Evolutionary conservation across 2,113 vertebrate genomes (phyloP).

Genomic region (Mastomys coucha): DNA sequence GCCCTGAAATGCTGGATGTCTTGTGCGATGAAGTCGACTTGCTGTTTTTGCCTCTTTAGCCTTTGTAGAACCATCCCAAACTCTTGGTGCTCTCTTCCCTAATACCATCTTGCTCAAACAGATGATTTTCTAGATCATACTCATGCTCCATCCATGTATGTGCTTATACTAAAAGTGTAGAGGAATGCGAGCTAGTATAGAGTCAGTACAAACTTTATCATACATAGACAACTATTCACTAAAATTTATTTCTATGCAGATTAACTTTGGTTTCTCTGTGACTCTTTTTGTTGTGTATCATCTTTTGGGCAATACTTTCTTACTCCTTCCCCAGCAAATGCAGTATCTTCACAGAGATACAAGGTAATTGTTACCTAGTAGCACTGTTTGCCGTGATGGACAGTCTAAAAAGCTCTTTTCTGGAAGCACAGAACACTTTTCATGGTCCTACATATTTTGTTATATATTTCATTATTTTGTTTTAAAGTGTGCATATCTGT

Average conservation of each 20-base stretch:
- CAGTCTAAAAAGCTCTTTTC: background rate
- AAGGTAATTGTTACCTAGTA: background rate
- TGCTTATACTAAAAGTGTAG: background rate
- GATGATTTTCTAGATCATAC: background rate
- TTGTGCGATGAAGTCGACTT: background rate
- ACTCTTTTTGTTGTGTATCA: background rate
- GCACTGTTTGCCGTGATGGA: too few species aligned
- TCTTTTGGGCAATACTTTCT: background rate
- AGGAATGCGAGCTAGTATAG: background rate
- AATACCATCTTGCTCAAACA: background rate
- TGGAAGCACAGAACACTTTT: background rate
- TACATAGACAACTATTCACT: background rate
- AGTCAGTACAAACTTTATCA: background rate
- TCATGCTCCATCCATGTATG: background rate
- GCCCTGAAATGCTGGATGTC: background rate
- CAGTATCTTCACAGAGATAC: background rate
- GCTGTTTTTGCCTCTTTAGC: background rate
- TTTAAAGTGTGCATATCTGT: slow-evolving; percentile 28
- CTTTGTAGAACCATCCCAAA: background rate
- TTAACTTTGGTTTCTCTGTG: background rate
- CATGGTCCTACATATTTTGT: background rate
- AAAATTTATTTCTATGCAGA: background rate
- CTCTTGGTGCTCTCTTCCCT: background rate
- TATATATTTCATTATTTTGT: slow-evolving; percentile 11
- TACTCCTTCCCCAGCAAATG: background rate